Evolutionary conservation across 2,113 vertebrate species (phyloP).

Genomic region (Antennarius striatus): DNA sequence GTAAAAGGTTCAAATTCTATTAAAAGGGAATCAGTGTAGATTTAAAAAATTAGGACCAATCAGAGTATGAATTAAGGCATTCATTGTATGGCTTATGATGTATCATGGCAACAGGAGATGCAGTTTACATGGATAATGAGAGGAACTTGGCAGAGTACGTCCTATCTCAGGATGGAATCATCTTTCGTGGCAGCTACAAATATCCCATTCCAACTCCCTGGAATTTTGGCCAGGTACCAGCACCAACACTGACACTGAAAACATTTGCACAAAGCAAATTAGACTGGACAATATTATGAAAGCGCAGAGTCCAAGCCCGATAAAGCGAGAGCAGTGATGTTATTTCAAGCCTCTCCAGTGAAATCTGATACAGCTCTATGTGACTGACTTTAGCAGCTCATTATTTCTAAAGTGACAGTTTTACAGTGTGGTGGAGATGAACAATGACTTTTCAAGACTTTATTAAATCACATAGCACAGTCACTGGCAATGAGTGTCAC

Average conservation of each 20-base stretch:
- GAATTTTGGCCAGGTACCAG: slow-evolving; percentile 94
- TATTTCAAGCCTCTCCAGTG: background rate
- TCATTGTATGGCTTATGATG: slow-evolving; percentile 13
- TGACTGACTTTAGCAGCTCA: slow-evolving; percentile 1
- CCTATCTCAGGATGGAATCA: slow-evolving; percentile 87
- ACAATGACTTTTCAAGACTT: no score
- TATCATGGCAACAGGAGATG: slow-evolving; percentile 79
- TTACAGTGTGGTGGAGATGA: background rate
- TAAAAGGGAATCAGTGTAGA: background rate
- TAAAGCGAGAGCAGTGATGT: background rate
- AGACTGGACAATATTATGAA: no score
- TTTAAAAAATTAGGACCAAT: slow-evolving; percentile 10
- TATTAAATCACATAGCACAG: no score
- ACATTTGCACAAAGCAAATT: no score
- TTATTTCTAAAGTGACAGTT: background rate
- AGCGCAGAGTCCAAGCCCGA: background rate
- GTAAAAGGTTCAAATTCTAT: background rate
- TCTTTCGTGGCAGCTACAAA: slow-evolving; percentile 82
- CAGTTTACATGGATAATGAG: slow-evolving; percentile 83
- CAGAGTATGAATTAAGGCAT: background rate
- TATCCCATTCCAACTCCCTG: slow-evolving; percentile 79
- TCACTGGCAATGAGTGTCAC: no score
- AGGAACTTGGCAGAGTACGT: slow-evolving; percentile 83
- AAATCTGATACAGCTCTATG: slow-evolving; percentile 4
- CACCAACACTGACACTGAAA: slow-evolving; percentile 36